Conservation (phyloP, 92 coral and sea anemone species). For the Anthopleura xanthogrammica region DNA sequence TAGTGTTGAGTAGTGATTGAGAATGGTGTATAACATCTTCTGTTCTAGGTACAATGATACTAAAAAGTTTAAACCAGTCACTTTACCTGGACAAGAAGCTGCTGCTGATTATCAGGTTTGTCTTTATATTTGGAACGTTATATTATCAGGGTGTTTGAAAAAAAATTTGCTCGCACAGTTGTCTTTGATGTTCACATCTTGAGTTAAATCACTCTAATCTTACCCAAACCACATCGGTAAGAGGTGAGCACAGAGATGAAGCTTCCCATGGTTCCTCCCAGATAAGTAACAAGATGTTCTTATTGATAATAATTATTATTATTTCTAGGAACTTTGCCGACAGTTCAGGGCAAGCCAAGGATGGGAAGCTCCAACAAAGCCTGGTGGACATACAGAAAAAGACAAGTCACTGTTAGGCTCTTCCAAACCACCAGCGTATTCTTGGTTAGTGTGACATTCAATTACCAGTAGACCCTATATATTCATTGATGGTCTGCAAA, state of each 20-base stretch:
- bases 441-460: constrained; percentile 62
- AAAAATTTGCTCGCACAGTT: too few species aligned
- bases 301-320: neutral
- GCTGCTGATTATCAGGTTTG: constrained; percentile 95
- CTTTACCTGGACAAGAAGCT: constrained; percentile 88
- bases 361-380: constrained; percentile 79
- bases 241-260: too few species aligned
- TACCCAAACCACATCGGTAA: too few species aligned
- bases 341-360: constrained; percentile 90
- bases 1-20: neutral
- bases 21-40: neutral
- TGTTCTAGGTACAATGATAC: constrained; percentile 65
- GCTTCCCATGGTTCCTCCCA: too few species aligned
- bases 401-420: constrained; percentile 62
- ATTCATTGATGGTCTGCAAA: too few species aligned
- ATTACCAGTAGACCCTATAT: neutral
- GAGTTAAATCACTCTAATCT: too few species aligned
- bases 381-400: constrained; percentile 58
- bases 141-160: too few species aligned
- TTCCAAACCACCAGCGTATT: constrained; percentile 80
- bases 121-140: too few species aligned
- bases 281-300: too few species aligned
- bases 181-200: too few species aligned
- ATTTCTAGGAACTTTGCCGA: constrained; percentile 87
- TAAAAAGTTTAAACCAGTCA: constrained; percentile 66